A percentile compares a stretch with the other conserved stretches of the same genome.
phyloP scores from a whole-genome alignment of 2,888 invertebrate genomes.

The Microchrysa polita region DNA sequence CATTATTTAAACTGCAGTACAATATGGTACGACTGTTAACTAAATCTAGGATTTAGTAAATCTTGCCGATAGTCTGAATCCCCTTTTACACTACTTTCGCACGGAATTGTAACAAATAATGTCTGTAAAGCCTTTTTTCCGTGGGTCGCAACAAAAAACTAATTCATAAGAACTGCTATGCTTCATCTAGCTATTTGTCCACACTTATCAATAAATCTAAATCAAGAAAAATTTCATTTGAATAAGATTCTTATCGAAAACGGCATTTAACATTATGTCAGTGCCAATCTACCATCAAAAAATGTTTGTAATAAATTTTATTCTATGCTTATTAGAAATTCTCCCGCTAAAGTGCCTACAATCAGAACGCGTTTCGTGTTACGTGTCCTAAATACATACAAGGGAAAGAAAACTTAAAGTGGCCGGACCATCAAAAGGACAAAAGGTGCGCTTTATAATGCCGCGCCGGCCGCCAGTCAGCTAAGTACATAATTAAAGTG shows the following conservation, averaged over 20 bases:
- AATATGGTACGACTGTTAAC: no score
- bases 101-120: no score
- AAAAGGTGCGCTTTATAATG: background rate
- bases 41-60: no score
- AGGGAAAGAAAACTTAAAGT: background rate
- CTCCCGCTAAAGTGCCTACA: constrained; percentile 1
- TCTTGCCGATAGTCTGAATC: no score
- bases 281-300: constrained; percentile 6
- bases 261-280: constrained; percentile 26
- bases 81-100: no score
- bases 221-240: constrained; percentile 5
- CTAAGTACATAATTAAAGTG: constrained; percentile 30
- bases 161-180: no score
- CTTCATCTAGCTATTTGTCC: no score
- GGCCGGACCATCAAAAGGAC: background rate
- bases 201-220: no score
- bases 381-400: background rate
- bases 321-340: constrained; percentile 1
- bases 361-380: constrained; percentile 11
- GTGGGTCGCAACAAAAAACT: no score
- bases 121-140: no score
- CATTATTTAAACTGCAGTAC: no score
- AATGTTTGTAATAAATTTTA: constrained; percentile 22
- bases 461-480: background rate
- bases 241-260: constrained; percentile 26